Base-by-base conservation (phyloP, 2,113 vertebrate genomes). In the Nannospalax galili region DNA sequence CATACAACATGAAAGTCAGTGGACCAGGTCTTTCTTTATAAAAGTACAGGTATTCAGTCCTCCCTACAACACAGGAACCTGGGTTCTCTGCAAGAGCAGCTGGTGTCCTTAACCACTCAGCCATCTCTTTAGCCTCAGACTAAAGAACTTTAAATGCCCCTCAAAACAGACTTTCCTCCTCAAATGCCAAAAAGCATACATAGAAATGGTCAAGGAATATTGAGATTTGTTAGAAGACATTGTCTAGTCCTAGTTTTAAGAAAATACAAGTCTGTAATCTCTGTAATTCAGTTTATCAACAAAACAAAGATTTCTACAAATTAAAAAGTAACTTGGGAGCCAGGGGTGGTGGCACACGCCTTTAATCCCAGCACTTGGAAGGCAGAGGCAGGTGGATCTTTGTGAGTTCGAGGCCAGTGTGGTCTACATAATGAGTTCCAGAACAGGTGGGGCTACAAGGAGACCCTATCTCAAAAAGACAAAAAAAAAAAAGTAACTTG, bases 91-190 rank as follows among this genome's bases (percentile, higher is more conserved):
- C 48, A 52, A 52, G 48, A 52, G 48, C 48, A 52, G 48, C 48
- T 52, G 48, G 48, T 52, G 48, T 11, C 48, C 48, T 6, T 52
- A 52, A 52, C 11, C 48, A 11, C 48, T 52, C 6, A 52, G 48
- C 48, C 48, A 52, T 52, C 48, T 52, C 48, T 52, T 11, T 7
- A 52, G 48, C 48, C 37, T 60, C 35, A 32, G 4, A 40, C 37
- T 87, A 62, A 67, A 22, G 9, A 40, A 84, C 19, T 90, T 72
- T 52, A 74, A 80, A 52, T 70, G 4, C 14, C n/a, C 56, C 20
- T 82, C 35, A 73, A 78, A 78, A 72, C 67, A 91, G 81, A 65
- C 11, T 30, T 60, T 24, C 85, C n/a, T 93, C 40, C n/a, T 93
- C 40, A 69, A 2, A 88, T 9, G 40, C 37, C 37, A 95, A 92